Base-by-base conservation (phyloP, 2,888 invertebrate genomes). In the Hermaeophaga mercurialis region DNA sequence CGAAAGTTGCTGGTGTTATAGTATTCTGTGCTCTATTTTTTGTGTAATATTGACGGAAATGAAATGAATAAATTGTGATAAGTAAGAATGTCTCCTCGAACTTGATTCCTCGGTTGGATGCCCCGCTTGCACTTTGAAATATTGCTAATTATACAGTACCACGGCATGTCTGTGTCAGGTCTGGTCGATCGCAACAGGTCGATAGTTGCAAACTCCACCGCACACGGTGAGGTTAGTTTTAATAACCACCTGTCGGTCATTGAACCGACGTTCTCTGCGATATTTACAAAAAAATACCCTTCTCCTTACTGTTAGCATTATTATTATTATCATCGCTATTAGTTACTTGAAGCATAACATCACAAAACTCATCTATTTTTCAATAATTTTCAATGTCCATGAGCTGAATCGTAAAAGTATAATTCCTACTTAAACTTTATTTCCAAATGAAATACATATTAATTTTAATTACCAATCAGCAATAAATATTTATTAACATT, bases 61-160 rank as follows among this genome's bases (percentile, higher is more conserved):
- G 41, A 48, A 59, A 59, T 47, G 50, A 55, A 44, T 47, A 56
- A 48, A 58, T 56, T 64, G 58, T 62, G 60, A 59, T 63, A 62
- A 58, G 39, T 54, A 57, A 56, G 58, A 65, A 67, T 60, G 63
- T 66, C 57, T 63, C 72, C 71, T 72, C 70, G 72, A 72, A 71
- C 72, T 72, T 72, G 72, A 71, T 68, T 68, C 68, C 61, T 66
- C 69, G 72, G 58, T 70, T 72, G 70, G 72, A 68, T 71, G 70
- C 66, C 65, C 34, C 41, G 41, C 33, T 63, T 65, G 67, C 65
- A 66, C 68, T 65, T 65, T 65, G 59, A 64, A 64, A 63, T 41
- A 50, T 61, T 67, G 38, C 60, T 67, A 66, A 69, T 66, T 69
- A 66, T 65, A 63, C 64, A 22, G 14, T 36, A 36, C 12, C 5